These are phyloP conservation scores for Malurus melanocephalus DNA, from an alignment of 2,113 vertebrate genomes.

Conservation along the genomic window DNA sequence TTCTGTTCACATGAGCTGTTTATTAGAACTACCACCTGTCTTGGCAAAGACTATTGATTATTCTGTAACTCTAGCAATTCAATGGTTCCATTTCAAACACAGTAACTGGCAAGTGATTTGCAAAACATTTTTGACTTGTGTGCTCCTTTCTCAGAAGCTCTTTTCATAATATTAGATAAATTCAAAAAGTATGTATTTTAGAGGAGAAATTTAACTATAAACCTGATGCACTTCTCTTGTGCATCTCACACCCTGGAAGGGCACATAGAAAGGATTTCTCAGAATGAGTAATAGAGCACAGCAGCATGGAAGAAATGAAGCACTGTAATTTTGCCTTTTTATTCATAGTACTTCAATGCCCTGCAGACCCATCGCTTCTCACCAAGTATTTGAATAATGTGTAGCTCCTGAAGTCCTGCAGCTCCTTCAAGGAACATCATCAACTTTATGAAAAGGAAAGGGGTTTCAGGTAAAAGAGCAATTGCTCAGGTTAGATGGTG, in stretches of 20 bases:
- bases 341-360: slow-evolving; percentile 4
- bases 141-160: background rate
- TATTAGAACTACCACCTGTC: background rate
- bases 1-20: background rate
- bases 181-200: background rate
- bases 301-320: background rate
- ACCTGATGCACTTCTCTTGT: background rate
- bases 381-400: slow-evolving; percentile 8
- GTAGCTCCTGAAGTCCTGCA: background rate
- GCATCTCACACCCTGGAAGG: background rate
- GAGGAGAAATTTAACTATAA: background rate
- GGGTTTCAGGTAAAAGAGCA: background rate
- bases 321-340: slow-evolving; percentile 13
- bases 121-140: background rate
- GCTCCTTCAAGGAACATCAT: slow-evolving; percentile 2
- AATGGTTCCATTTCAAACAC: background rate
- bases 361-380: background rate
- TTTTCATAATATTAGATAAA: background rate
- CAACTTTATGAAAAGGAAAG: background rate
- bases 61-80: background rate
- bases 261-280: background rate
- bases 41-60: background rate
- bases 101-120: background rate
- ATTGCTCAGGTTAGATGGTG: background rate
- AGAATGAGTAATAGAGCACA: background rate